A percentile compares a stretch with the other conserved stretches of the same genome.
Evolutionary conservation across 2,888 invertebrate species (phyloP).

Genomic region (Epirrita christyi): DNA sequence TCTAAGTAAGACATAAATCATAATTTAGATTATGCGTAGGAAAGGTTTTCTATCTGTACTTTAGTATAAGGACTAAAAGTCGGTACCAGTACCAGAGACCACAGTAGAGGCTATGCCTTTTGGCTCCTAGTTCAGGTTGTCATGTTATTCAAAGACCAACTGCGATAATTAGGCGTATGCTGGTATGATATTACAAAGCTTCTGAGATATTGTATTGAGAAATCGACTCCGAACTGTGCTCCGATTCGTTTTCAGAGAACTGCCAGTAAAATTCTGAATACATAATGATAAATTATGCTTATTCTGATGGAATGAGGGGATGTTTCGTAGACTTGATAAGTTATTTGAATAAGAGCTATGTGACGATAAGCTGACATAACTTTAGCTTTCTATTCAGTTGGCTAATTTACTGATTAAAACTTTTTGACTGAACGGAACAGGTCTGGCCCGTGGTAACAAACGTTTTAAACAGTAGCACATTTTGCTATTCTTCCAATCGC

Average conservation of each 20-base stretch:
- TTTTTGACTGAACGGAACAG: constrained; percentile 45
- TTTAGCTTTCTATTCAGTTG: not conserved
- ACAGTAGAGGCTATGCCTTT: too few species aligned
- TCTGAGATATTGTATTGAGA: too few species aligned
- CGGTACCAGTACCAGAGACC: too few species aligned
- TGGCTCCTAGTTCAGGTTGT: too few species aligned
- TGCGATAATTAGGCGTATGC: too few species aligned
- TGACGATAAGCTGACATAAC: not conserved
- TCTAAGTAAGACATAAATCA: too few species aligned
- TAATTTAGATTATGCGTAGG: too few species aligned
- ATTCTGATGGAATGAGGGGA: constrained; percentile 8
- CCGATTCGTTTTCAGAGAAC: not conserved
- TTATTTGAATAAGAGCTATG: not conserved
- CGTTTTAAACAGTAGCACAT: constrained; percentile 1
- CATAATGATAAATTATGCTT: constrained; percentile 3
- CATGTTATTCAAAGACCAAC: too few species aligned
- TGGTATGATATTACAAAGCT: too few species aligned
- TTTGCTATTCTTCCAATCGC: not conserved
- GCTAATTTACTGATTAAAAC: constrained; percentile 1
- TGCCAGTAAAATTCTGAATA: not conserved
- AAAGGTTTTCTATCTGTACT: too few species aligned
- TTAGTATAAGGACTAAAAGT: too few species aligned
- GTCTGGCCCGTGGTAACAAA: constrained; percentile 58
- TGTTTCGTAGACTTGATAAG: constrained; percentile 21
- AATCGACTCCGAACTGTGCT: not conserved